These are phyloP conservation scores for Colletes collaris DNA, from an alignment of 2,888 invertebrate species.

Conservation along the genomic window DNA sequence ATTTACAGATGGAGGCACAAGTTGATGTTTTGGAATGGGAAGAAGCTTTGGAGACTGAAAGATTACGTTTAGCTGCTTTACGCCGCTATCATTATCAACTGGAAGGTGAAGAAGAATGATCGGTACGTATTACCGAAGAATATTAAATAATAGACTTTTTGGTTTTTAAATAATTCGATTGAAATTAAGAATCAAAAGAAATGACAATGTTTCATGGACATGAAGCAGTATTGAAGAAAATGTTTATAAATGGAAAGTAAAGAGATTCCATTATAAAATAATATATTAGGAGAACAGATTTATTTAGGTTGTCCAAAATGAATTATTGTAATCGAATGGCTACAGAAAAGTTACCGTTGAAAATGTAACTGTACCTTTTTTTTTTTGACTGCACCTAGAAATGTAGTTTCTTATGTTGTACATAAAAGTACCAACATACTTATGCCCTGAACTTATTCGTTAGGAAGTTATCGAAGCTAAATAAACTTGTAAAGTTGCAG, in stretches of 20 bases:
- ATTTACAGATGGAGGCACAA: constrained; percentile 95
- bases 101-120: constrained; percentile 85
- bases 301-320: constrained; percentile 41
- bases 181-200: too few relatives aligned
- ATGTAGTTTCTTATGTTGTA: too few relatives aligned
- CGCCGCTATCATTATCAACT: constrained; percentile 96
- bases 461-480: too few relatives aligned
- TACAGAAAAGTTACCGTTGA: neutral
- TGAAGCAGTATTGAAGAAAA: constrained; percentile 47
- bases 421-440: too few relatives aligned
- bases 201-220: constrained; percentile 23
- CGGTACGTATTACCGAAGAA: constrained; percentile 19
- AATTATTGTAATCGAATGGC: constrained; percentile 50
- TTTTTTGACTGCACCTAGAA: too few relatives aligned
- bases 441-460: too few relatives aligned
- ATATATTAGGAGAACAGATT: constrained; percentile 46
- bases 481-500: too few relatives aligned
- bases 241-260: constrained; percentile 37
- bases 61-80: constrained; percentile 92
- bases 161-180: constrained; percentile 6
- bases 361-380: too few relatives aligned
- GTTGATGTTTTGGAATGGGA: constrained; percentile 97
- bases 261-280: constrained; percentile 45
- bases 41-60: constrained; percentile 94
- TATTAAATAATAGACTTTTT: neutral